These are phyloP conservation scores for Glossosoma conforme DNA, from an alignment of 1,140 invertebrate genomes.

Conservation along the genomic window DNA sequence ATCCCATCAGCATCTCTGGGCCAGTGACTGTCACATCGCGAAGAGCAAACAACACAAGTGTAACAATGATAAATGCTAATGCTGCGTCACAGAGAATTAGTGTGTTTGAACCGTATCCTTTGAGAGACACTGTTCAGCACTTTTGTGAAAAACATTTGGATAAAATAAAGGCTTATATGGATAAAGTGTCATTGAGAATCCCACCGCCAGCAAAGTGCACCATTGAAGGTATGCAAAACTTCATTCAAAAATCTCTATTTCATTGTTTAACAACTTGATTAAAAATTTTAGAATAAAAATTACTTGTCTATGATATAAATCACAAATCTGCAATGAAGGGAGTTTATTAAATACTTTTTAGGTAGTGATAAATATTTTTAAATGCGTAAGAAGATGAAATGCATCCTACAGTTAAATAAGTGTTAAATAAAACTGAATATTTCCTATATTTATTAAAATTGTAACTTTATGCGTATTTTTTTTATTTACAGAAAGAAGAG, in stretches of 20 bases:
- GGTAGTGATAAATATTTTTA: too few species aligned
- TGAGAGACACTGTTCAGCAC: constrained; percentile 86
- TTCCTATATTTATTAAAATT: too few species aligned
- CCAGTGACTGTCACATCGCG: constrained; percentile 60
- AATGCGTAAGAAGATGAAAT: too few species aligned
- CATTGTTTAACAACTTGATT: background rate
- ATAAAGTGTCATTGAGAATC: constrained; percentile 74
- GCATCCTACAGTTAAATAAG: too few species aligned
- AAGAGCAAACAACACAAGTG: constrained; percentile 63
- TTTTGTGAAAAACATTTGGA: constrained; percentile 92
- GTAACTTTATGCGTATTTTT: too few species aligned
- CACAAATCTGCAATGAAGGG: too few species aligned
- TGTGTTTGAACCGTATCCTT: constrained; percentile 80
- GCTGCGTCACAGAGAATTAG: constrained; percentile 66
- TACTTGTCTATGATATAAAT: constrained; percentile 1
- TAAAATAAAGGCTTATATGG: constrained; percentile 88
- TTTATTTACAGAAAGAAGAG: constrained; percentile 63
- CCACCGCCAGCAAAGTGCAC: constrained; percentile 88
- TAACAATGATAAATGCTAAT: constrained; percentile 62
- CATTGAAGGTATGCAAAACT: constrained; percentile 80
- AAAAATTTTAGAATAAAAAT: constrained; percentile 1
- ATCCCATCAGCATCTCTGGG: constrained; percentile 50
- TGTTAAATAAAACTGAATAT: too few species aligned
- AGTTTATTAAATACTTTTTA: too few species aligned
- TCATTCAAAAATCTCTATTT: background rate